These are phyloP conservation scores for Epinephelus coioides DNA, from an alignment of 2,797 vertebrate genomes.

Conservation along the genomic window DNA sequence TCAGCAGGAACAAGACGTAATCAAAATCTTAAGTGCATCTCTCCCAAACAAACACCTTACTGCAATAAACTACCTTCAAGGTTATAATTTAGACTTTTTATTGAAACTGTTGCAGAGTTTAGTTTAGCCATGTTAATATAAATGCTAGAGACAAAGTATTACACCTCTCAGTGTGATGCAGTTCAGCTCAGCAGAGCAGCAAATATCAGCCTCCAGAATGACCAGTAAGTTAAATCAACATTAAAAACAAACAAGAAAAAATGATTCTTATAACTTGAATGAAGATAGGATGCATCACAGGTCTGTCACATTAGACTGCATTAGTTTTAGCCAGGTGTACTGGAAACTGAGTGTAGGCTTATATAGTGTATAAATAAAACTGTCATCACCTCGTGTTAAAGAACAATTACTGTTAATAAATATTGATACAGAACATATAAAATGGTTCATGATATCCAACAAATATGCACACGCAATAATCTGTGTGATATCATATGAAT, in stretches of 20 bases:
- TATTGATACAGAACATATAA: neutral
- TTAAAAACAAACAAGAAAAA: neutral
- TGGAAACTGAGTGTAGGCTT: neutral
- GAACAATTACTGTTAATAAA: too few species aligned
- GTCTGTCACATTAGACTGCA: neutral
- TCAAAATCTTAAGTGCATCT: neutral
- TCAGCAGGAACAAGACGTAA: conserved; percentile 7
- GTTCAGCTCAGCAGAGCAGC: neutral
- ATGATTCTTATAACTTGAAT: neutral
- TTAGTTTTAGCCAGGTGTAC: neutral
- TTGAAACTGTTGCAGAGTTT: neutral
- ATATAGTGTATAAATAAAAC: neutral
- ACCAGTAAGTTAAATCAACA: neutral
- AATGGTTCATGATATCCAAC: too few species aligned
- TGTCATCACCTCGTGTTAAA: neutral
- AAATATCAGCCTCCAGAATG: neutral
- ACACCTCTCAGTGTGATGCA: neutral
- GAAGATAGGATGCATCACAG: neutral
- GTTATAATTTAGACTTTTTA: neutral
- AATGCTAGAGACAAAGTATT: neutral
- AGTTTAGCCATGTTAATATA: neutral
- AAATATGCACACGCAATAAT: too few species aligned
- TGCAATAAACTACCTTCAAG: neutral
- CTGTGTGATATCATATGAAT: too few species aligned
- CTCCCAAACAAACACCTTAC: neutral